Percentiles rank a stretch among this genome's conserved stretches.
These are phyloP conservation scores for Sinohyriopsis cumingii DNA, from an alignment of 2,888 invertebrate genomes.

Conservation along the genomic window DNA sequence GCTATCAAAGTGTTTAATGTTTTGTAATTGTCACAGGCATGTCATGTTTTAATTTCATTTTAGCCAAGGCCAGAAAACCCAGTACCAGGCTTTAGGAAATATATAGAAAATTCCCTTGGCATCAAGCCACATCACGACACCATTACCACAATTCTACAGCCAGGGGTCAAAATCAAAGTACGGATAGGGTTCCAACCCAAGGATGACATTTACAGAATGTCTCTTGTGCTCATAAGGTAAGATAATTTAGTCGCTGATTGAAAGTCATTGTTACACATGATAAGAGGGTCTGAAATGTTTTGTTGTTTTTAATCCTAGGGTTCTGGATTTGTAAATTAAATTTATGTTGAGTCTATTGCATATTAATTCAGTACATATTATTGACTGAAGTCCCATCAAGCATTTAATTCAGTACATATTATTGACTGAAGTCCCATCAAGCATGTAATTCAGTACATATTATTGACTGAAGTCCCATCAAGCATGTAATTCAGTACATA, in stretches of 20 bases:
- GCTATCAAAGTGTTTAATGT: too few species aligned
- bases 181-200: constrained; percentile 73
- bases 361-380: too few species aligned
- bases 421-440: too few species aligned
- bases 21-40: too few species aligned
- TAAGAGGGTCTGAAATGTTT: not conserved
- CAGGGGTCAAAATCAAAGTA: constrained; percentile 74
- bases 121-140: constrained; percentile 74
- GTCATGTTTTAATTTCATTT: constrained; percentile 5
- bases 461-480: too few species aligned
- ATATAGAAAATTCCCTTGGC: constrained; percentile 71
- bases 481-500: too few species aligned
- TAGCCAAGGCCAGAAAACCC: constrained; percentile 39
- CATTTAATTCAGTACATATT: too few species aligned
- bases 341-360: not conserved
- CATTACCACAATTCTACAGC: constrained; percentile 77
- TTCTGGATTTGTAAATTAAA: not conserved
- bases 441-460: too few species aligned
- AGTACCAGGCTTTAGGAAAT: constrained; percentile 69
- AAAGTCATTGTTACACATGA: not conserved
- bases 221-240: constrained; percentile 74
- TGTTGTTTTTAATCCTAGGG: not conserved
- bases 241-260: not conserved
- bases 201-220: constrained; percentile 72
- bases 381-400: too few species aligned